Evolutionary conservation across 2,888 invertebrate species (phyloP).

Genomic region (Hirtodrosophila cameraria): DNA sequence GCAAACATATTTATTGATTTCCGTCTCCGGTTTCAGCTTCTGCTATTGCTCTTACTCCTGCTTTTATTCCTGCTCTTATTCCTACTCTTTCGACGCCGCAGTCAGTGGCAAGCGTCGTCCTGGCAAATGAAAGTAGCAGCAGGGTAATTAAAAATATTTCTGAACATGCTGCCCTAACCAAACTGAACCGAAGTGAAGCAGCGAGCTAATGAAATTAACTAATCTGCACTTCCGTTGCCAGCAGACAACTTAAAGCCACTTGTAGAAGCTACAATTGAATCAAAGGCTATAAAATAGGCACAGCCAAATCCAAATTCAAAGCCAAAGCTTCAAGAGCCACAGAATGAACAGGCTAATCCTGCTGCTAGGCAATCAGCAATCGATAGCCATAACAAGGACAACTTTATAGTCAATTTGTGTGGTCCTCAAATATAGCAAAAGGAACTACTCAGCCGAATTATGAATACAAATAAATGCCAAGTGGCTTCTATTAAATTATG

Average conservation of each 20-base stretch:
- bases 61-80: background rate
- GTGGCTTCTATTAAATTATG: conserved; percentile 31
- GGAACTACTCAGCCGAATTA: conserved; percentile 20
- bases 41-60: background rate
- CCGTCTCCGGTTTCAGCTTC: conserved; percentile 36
- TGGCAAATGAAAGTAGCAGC: conserved; percentile 9
- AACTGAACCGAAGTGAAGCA: conserved; percentile 11
- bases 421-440: background rate
- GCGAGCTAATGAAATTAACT: conserved; percentile 61
- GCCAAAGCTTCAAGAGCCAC: background rate
- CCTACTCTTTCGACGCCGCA: background rate
- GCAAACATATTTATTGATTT: conserved; percentile 77
- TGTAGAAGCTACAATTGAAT: conserved; percentile 27
- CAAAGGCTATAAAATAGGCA: conserved; percentile 11
- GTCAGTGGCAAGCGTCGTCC: background rate
- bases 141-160: conserved; percentile 59
- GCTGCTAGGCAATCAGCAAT: conserved; percentile 22
- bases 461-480: conserved; percentile 37
- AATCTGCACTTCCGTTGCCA: conserved; percentile 46
- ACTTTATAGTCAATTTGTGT: conserved; percentile 1
- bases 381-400: conserved; percentile 19
- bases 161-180: background rate
- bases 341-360: conserved; percentile 3
- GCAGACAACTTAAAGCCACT: conserved; percentile 29
- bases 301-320: background rate